These are phyloP conservation scores for Linnaemya tessellans DNA, from an alignment of 2,888 invertebrate genomes.

Conservation along the genomic window DNA sequence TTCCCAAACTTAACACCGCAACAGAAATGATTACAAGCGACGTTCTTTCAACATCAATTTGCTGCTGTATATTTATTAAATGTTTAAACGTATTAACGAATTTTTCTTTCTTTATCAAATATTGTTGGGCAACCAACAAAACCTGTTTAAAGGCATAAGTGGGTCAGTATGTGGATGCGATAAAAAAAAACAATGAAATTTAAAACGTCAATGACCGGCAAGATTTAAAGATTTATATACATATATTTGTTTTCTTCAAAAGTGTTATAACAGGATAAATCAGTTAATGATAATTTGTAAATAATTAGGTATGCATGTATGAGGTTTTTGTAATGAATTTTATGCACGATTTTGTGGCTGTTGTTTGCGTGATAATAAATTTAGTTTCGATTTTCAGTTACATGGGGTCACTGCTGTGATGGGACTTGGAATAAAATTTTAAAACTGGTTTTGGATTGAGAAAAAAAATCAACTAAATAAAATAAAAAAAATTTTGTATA, in stretches of 20 bases:
- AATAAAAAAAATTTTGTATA: conserved; percentile 2
- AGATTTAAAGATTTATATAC: conserved; percentile 14
- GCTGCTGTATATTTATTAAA: conserved; percentile 28
- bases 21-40: conserved; percentile 9
- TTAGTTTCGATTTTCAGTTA: conserved; percentile 47
- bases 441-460: conserved; percentile 20
- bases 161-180: conserved; percentile 63
- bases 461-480: too few species aligned
- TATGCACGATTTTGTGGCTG: not conserved
- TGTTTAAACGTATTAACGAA: conserved; percentile 16
- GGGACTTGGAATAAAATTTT: not conserved
- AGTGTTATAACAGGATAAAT: conserved; percentile 54
- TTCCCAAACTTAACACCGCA: conserved; percentile 42
- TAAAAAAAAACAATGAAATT: conserved; percentile 36
- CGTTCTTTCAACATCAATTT: conserved; percentile 56
- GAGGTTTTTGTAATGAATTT: not conserved
- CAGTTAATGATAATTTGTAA: not conserved
- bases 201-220: conserved; percentile 63
- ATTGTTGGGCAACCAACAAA: conserved; percentile 17
- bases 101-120: conserved; percentile 15
- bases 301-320: not conserved
- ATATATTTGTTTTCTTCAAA: not conserved
- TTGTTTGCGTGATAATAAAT: conserved; percentile 8
- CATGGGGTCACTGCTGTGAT: not conserved
- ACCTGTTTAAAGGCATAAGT: conserved; percentile 59